Percentiles rank a stretch among this genome's conserved stretches.
Evolutionary conservation across 30 jellyfish, hydroid and myxozoan species (phyloP).

Genomic region (Phacellophora camtschatica): DNA sequence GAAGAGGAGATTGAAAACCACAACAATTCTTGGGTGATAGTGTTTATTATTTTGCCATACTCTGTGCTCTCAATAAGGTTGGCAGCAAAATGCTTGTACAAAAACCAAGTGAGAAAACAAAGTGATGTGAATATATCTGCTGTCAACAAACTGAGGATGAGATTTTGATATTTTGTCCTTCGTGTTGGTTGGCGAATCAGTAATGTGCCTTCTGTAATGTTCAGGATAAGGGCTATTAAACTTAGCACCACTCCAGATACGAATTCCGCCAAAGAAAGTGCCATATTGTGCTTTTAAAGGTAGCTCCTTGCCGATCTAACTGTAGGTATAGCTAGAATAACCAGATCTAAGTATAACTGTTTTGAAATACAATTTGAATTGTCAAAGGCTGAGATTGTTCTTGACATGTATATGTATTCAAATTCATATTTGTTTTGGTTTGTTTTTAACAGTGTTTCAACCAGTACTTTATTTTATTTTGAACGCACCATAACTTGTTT

Average conservation of each 20-base stretch:
- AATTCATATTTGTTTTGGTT: too few species aligned
- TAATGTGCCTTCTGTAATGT: conserved; percentile 14
- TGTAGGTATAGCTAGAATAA: too few species aligned
- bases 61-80: not conserved
- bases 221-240: conserved; percentile 1
- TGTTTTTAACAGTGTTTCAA: too few species aligned
- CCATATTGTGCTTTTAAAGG: not conserved
- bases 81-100: not conserved
- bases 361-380: too few species aligned
- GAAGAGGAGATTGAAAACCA: conserved; percentile 66
- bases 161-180: conserved; percentile 35
- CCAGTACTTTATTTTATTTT: too few species aligned
- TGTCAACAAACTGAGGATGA: conserved; percentile 33
- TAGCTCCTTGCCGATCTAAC: not conserved
- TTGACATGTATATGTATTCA: too few species aligned
- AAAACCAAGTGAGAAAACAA: not conserved
- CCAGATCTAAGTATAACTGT: too few species aligned
- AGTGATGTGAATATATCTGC: conserved; percentile 40
- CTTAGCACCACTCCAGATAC: conserved; percentile 25
- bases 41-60: not conserved
- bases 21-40: conserved; percentile 16
- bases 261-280: not conserved
- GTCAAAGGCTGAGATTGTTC: too few species aligned
- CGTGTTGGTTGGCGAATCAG: conserved; percentile 21
- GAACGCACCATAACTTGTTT: too few species aligned